These are phyloP conservation scores for Piprites chloris DNA, from an alignment of 2,113 vertebrate genomes.

Conservation along the genomic window DNA sequence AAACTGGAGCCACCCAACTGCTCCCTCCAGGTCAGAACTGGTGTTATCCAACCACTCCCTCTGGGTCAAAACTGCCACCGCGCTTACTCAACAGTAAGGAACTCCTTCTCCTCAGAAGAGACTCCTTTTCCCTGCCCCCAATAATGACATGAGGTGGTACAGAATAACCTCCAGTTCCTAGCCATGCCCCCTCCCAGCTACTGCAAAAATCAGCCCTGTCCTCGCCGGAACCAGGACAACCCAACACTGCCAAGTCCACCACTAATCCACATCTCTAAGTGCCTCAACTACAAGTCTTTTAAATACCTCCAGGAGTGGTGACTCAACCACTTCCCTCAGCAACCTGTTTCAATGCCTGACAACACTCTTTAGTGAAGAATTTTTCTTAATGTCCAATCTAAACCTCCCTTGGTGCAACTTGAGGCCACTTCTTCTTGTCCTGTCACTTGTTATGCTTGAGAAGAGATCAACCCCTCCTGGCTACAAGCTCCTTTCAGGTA, in stretches of 20 bases:
- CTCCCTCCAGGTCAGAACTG: neutral
- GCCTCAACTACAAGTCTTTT: neutral
- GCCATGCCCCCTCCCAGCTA: neutral
- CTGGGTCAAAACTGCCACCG: neutral
- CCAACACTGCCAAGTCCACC: neutral
- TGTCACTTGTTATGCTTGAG: neutral
- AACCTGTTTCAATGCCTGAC: neutral
- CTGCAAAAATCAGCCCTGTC: neutral
- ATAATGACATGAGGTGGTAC: neutral
- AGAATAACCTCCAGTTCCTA: neutral
- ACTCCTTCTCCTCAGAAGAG: neutral
- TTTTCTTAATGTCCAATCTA: neutral
- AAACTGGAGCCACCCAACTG: neutral
- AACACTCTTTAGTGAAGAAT: neutral
- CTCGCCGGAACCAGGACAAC: neutral
- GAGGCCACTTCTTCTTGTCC: neutral
- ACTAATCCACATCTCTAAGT: neutral
- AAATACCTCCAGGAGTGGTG: neutral
- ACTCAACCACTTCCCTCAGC: neutral
- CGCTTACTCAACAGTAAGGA: neutral
- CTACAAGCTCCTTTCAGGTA: neutral
- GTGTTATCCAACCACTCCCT: neutral
- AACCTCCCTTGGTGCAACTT: neutral
- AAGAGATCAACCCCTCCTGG: neutral
- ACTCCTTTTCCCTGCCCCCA: neutral